These are phyloP conservation scores for Chiloscyllium punctatum DNA, from an alignment of 2,797 vertebrate species.

Conservation along the genomic window DNA sequence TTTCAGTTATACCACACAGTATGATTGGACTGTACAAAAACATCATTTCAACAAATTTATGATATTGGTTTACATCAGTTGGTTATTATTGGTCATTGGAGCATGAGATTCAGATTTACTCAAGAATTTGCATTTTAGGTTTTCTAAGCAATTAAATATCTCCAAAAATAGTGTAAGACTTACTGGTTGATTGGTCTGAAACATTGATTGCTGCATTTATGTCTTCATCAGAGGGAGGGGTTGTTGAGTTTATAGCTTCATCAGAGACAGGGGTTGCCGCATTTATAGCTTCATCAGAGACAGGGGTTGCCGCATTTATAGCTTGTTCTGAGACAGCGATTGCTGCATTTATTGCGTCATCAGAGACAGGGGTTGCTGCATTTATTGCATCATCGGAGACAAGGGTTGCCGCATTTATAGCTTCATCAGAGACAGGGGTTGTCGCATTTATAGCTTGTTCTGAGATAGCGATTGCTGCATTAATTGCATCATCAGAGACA, in stretches of 20 bases:
- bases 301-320: not conserved
- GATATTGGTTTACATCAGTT: not conserved
- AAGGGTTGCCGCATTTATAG: not conserved
- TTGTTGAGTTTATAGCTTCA: not conserved
- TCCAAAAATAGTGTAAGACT: not conserved
- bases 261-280: not conserved
- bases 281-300: not conserved
- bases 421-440: not conserved
- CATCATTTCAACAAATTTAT: not conserved
- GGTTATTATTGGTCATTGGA: not conserved
- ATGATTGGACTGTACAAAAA: not conserved
- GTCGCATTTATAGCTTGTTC: not conserved
- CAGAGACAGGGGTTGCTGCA: not conserved
- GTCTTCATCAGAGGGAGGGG: not conserved
- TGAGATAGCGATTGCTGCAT: not conserved
- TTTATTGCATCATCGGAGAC: not conserved
- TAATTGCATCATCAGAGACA: not conserved
- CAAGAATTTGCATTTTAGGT: not conserved
- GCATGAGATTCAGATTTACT: not conserved
- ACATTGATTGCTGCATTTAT: not conserved
- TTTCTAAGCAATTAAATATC: not conserved
- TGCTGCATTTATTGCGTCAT: not conserved
- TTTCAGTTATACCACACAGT: not conserved
- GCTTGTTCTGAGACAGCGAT: not conserved
- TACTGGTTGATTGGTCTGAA: constrained; percentile 4